Conservation (phyloP, 2,888 invertebrate species). For the Lamellibrachia columna region DNA sequence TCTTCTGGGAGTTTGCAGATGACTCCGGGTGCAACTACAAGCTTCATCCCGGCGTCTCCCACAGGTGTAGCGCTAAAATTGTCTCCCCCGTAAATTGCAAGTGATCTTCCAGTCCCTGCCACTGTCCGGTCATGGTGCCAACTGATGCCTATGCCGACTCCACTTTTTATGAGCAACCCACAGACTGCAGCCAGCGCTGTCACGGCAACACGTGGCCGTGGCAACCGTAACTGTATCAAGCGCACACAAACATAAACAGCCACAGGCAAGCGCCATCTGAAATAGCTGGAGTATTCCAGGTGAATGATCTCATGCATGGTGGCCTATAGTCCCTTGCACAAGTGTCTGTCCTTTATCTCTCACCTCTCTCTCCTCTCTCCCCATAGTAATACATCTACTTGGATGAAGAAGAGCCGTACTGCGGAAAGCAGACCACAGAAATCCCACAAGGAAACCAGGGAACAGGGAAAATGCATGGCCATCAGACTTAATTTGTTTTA, state of each 20-base stretch:
- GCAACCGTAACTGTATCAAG: slow-evolving; percentile 5
- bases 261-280: background rate
- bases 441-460: background rate
- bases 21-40: background rate
- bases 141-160: background rate
- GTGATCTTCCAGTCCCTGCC: background rate
- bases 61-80: background rate
- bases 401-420: background rate
- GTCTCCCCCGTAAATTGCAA: background rate
- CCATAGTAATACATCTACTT: background rate
- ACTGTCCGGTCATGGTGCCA: background rate
- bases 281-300: slow-evolving; percentile 4
- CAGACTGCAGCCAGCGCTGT: background rate
- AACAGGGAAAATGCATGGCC: background rate
- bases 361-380: background rate
- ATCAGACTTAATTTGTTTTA: background rate
- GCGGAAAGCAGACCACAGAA: background rate
- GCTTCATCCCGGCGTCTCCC: slow-evolving; percentile 6
- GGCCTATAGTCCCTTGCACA: background rate
- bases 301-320: slow-evolving; percentile 5
- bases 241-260: slow-evolving; percentile 3
- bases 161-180: background rate
- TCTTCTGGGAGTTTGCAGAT: background rate
- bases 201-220: slow-evolving; percentile 6
- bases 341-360: background rate